phyloP scores from a whole-genome alignment of 2,113 vertebrate species.

The Solenodon paradoxus region DNA sequence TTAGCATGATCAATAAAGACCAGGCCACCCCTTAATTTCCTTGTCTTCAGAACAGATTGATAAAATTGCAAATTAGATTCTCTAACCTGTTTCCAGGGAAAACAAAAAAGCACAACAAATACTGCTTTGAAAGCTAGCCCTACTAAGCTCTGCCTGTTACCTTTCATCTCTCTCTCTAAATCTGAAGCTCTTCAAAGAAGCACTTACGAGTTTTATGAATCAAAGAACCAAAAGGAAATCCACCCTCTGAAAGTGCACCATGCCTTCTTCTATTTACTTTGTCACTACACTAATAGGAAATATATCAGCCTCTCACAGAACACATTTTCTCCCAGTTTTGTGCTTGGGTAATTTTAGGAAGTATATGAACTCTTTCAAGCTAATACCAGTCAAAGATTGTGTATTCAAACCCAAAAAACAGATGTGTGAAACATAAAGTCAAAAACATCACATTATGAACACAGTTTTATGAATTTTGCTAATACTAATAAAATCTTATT shows the following conservation, averaged over 20 bases:
- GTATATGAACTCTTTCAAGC: background rate
- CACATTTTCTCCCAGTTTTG: background rate
- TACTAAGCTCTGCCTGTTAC: slow-evolving; percentile 8
- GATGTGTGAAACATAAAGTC: background rate
- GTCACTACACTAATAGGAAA: background rate
- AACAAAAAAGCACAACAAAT: slow-evolving; percentile 16
- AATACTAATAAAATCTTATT: background rate
- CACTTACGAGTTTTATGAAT: slow-evolving; percentile 20
- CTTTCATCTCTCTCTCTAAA: slow-evolving; percentile 47
- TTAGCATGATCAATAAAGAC: background rate
- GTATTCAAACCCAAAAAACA: background rate
- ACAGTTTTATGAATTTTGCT: background rate
- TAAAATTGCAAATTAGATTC: slow-evolving; percentile 42
- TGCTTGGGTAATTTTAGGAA: background rate
- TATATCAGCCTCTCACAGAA: background rate
- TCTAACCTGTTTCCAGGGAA: background rate
- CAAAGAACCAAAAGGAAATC: slow-evolving; percentile 41
- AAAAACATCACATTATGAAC: background rate
- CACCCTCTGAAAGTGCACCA: background rate
- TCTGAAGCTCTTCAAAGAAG: slow-evolving; percentile 29
- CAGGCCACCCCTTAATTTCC: background rate
- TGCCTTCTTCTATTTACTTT: background rate
- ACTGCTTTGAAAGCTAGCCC: slow-evolving; percentile 36
- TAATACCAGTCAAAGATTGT: background rate
- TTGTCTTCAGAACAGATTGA: slow-evolving; percentile 19